A percentile compares a stretch with the other conserved stretches of the same genome.
These are phyloP conservation scores for Anticlea derivata DNA, from an alignment of 2,888 invertebrate species.

Conservation along the genomic window DNA sequence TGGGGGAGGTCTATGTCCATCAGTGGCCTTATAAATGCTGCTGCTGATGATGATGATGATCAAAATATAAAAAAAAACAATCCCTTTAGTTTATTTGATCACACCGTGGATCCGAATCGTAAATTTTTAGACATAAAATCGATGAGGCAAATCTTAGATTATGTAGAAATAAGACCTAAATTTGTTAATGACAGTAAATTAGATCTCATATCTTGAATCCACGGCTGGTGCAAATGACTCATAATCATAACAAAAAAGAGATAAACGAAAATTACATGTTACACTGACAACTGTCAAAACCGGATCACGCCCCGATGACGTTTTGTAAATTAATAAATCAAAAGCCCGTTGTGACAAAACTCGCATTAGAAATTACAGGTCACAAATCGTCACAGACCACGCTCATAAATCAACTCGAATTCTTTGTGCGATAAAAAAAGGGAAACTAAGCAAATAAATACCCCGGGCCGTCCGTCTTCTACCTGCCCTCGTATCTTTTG, in stretches of 20 bases:
- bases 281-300: slow-evolving; percentile 66
- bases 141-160: too few relatives aligned
- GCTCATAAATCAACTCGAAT: slow-evolving; percentile 77
- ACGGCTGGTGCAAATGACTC: slow-evolving; percentile 40
- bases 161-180: too few relatives aligned
- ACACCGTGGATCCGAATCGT: neutral
- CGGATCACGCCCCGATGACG: slow-evolving; percentile 59
- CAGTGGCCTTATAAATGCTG: too few relatives aligned
- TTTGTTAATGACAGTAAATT: neutral
- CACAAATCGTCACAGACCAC: slow-evolving; percentile 80
- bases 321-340: slow-evolving; percentile 78
- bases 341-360: slow-evolving; percentile 76
- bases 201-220: slow-evolving; percentile 27
- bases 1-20: too few relatives aligned
- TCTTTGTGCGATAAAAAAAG: slow-evolving; percentile 74
- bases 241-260: slow-evolving; percentile 37
- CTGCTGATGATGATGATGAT: too few relatives aligned
- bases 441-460: slow-evolving; percentile 81
- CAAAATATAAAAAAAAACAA: too few relatives aligned
- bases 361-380: slow-evolving; percentile 79
- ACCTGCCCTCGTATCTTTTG: slow-evolving; percentile 81
- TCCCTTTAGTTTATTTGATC: too few relatives aligned
- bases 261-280: slow-evolving; percentile 63
- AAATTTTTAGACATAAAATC: neutral
- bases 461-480: slow-evolving; percentile 63